Evolutionary conservation across 2,888 invertebrate species (phyloP).

Genomic region (Sycophila texana): DNA sequence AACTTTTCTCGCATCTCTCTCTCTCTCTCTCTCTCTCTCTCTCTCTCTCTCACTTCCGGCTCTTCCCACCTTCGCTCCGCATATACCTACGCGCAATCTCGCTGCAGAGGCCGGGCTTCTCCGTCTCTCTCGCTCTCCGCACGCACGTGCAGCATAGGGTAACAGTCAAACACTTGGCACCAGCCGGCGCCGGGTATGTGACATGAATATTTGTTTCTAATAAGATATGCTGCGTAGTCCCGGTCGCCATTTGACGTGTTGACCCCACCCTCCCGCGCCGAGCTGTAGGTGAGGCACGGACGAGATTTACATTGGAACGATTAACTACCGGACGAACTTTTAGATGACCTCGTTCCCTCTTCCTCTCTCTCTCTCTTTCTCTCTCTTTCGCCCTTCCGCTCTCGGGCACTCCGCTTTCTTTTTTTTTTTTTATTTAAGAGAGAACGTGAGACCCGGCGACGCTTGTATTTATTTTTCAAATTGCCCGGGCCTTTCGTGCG

Average conservation of each 20-base stretch:
- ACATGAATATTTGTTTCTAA: conserved; percentile 76
- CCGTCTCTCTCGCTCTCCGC: conserved; percentile 53
- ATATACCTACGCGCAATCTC: conserved; percentile 29
- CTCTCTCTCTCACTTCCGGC: no score
- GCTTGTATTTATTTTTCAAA: conserved; percentile 47
- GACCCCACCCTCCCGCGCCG: background rate
- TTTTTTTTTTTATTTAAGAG: conserved; percentile 38
- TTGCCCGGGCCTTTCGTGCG: conserved; percentile 24
- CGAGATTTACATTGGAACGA: conserved; percentile 66
- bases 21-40: background rate
- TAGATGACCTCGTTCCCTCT: conserved; percentile 44
- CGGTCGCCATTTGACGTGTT: conserved; percentile 67
- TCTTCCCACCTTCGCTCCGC: no score
- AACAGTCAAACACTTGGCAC: conserved; percentile 76
- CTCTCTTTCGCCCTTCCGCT: background rate
- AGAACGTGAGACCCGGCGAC: background rate
- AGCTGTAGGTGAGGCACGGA: background rate
- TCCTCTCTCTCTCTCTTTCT: conserved; percentile 4
- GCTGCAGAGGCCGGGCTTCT: conserved; percentile 3
- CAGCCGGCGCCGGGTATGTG: conserved; percentile 75
- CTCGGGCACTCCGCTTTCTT: background rate
- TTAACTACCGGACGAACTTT: conserved; percentile 59
- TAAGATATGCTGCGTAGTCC: conserved; percentile 73
- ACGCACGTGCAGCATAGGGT: conserved; percentile 73
- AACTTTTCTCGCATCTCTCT: conserved; percentile 53